A percentile compares a stretch with the other conserved stretches of the same genome.
Evolutionary conservation across 1,140 invertebrate species (phyloP).

Genomic region (Caenorhabditis latens): DNA sequence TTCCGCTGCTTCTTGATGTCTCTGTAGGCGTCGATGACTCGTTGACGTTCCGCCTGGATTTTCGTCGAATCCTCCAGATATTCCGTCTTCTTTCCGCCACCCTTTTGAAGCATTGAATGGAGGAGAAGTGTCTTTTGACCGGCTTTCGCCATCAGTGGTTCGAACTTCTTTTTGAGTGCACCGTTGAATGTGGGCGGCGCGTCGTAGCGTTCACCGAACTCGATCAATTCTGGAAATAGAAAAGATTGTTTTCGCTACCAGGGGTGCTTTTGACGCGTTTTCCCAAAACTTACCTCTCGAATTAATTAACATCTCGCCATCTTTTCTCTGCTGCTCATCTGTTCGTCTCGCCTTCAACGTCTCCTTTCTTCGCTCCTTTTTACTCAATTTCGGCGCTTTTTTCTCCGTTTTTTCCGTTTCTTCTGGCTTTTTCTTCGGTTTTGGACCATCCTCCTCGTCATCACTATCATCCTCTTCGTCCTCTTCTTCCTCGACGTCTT

Average conservation of each 20-base stretch:
- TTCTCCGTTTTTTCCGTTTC: not conserved
- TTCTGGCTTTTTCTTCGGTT: not conserved
- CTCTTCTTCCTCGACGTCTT: not conserved
- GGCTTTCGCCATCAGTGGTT: constrained; percentile 55
- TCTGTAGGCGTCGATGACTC: constrained; percentile 57
- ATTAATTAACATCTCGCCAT: not conserved
- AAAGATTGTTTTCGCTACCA: not conserved
- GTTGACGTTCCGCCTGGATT: constrained; percentile 47
- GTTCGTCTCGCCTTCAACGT: constrained; percentile 30
- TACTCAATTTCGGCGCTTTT: not conserved
- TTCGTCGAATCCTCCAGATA: constrained; percentile 1
- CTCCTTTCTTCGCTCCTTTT: constrained; percentile 28
- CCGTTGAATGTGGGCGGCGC: constrained; percentile 52
- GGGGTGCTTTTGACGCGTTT: too few relatives aligned
- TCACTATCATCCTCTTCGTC: not conserved
- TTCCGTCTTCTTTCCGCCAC: constrained; percentile 3
- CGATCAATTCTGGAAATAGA: constrained; percentile 53
- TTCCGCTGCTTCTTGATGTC: constrained; percentile 45
- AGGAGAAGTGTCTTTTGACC: constrained; percentile 48
- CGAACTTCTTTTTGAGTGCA: constrained; percentile 47
- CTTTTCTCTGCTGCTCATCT: constrained; percentile 27
- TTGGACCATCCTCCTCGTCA: constrained; percentile 9
- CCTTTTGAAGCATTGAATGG: constrained; percentile 44
- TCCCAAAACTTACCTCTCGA: not conserved
- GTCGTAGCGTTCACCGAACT: constrained; percentile 60